Percentiles rank a stretch among this genome's conserved stretches.
phyloP scores from a whole-genome alignment of 2,797 vertebrate species.

The Australoheros facetus region DNA sequence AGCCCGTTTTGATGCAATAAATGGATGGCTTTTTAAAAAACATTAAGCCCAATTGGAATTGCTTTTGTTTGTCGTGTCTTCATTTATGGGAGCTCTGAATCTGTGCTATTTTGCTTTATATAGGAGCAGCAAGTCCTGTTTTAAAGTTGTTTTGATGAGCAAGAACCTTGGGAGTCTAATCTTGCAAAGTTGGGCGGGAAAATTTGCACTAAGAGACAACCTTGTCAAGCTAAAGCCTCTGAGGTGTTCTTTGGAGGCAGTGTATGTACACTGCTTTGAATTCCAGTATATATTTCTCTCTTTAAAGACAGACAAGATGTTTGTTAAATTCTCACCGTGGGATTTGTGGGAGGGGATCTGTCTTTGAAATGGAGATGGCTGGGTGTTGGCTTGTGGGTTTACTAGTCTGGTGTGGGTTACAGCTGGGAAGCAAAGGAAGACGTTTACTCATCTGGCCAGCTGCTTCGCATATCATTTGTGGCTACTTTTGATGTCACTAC shows the following conservation, averaged over 20 bases:
- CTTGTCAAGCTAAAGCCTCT: slow-evolving; percentile 46
- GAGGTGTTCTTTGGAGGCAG: slow-evolving; percentile 21
- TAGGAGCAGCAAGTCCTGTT: slow-evolving; percentile 45
- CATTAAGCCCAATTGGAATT: slow-evolving; percentile 43
- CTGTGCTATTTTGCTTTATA: slow-evolving; percentile 49
- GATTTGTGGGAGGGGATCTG: slow-evolving; percentile 56
- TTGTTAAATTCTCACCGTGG: slow-evolving; percentile 62
- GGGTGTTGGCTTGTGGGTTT: slow-evolving; percentile 71
- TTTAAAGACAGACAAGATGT: slow-evolving; percentile 59
- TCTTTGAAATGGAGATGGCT: slow-evolving; percentile 74
- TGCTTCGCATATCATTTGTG: slow-evolving; percentile 71
- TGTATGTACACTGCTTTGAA: slow-evolving; percentile 25
- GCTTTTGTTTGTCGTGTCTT: slow-evolving; percentile 53
- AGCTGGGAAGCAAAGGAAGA: slow-evolving; percentile 63
- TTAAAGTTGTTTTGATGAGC: slow-evolving; percentile 56
- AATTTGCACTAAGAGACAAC: slow-evolving; percentile 42
- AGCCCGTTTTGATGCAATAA: slow-evolving; percentile 47
- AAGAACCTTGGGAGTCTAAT: slow-evolving; percentile 49
- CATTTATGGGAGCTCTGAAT: slow-evolving; percentile 45
- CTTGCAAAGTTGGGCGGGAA: slow-evolving; percentile 53
- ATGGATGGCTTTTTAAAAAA: slow-evolving; percentile 50
- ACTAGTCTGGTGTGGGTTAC: slow-evolving; percentile 59
- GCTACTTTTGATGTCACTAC: slow-evolving; percentile 67
- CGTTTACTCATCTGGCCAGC: slow-evolving; percentile 65
- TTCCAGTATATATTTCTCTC: slow-evolving; percentile 22